Conservation (phyloP, 2,113 vertebrate species). For the Noturus placidus region DNA sequence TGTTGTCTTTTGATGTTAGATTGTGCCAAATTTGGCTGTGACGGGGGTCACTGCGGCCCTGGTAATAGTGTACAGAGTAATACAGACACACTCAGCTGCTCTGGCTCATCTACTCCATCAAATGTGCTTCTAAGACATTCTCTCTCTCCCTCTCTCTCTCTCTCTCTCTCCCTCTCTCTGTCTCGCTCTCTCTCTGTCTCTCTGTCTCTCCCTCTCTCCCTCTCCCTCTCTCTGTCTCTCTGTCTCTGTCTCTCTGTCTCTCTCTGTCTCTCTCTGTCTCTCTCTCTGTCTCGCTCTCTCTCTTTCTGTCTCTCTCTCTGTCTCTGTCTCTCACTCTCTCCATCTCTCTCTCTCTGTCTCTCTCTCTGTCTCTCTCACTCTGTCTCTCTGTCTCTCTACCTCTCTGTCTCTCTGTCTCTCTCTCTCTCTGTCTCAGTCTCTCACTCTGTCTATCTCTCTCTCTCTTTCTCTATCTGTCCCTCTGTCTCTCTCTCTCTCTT, state of each 20-base stretch:
- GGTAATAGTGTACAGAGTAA: conserved; percentile 7
- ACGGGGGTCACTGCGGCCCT: not conserved
- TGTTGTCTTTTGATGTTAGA: conserved; percentile 31
- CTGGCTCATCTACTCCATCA: conserved; percentile 25
- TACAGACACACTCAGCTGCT: not conserved
- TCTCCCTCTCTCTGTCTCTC: not conserved
- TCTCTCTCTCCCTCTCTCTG: not conserved
- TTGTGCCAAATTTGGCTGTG: conserved; percentile 38
- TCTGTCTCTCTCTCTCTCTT: not conserved
- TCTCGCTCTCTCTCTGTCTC: not conserved
- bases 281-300: not conserved
- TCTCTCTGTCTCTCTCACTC: not conserved
- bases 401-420: not conserved
- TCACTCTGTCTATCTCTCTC: not conserved
- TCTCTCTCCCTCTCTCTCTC: not conserved
- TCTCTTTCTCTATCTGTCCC: too few species aligned
- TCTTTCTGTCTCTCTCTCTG: not conserved
- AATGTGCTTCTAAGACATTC: not conserved
- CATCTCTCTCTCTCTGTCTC: not conserved
- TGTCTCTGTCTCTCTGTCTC: not conserved
- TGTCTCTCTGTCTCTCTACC: not conserved
- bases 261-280: not conserved
- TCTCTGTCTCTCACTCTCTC: too few species aligned
- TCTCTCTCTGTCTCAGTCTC: not conserved
- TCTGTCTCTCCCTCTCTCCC: not conserved